Conservation (phyloP, 2,113 vertebrate genomes). For the Scortum barcoo region DNA sequence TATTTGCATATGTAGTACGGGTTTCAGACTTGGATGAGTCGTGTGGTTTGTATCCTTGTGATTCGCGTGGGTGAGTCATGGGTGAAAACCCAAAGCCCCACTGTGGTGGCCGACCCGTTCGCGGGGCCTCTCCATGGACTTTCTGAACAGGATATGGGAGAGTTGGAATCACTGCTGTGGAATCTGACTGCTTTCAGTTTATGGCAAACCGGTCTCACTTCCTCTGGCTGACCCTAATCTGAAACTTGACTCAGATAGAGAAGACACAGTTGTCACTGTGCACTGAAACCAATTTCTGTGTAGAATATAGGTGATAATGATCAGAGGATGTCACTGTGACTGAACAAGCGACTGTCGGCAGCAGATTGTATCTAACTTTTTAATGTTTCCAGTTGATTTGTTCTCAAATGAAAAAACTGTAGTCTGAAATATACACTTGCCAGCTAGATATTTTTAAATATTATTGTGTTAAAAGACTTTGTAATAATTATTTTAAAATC, state of each 20-base stretch:
- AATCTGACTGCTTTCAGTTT: conserved; percentile 58
- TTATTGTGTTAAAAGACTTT: too few relatives aligned
- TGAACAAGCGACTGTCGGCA: background rate
- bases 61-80: conserved; percentile 64
- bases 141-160: conserved; percentile 41
- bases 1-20: conserved; percentile 22
- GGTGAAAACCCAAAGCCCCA: conserved; percentile 51
- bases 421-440: too few relatives aligned
- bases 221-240: conserved; percentile 32
- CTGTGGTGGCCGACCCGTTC: background rate
- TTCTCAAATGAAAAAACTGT: background rate
- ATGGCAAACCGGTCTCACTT: conserved; percentile 29
- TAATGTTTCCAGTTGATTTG: background rate
- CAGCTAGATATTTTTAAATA: too few relatives aligned
- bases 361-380: background rate
- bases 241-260: conserved; percentile 15
- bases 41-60: conserved; percentile 15
- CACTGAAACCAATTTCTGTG: background rate
- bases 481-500: too few relatives aligned
- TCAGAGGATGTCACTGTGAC: background rate
- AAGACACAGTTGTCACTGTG: background rate
- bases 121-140: conserved; percentile 10
- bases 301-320: background rate
- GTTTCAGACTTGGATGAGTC: conserved; percentile 54
- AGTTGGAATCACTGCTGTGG: conserved; percentile 42